Evolutionary conservation across 2,888 invertebrate genomes (phyloP), one percentile per base, ranked within the genome.

Genomic region (Bombyx huttoni): DNA sequence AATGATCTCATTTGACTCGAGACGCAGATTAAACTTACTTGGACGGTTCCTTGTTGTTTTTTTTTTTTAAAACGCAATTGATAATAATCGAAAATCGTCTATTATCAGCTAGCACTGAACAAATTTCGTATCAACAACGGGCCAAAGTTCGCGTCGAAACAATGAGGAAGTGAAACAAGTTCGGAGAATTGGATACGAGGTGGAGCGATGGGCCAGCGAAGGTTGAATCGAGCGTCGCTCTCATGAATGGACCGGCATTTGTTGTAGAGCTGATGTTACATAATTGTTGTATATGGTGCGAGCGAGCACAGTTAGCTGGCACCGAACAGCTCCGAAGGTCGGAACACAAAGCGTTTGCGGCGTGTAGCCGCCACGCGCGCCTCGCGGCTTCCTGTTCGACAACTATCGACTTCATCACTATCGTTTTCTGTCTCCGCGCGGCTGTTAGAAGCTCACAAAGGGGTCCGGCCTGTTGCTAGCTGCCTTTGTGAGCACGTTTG

Each of bases 341-440:
- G 75, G 66, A 72, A 70, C 73, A 79, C 81, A 79, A 79, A 78
- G 81, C 81, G 76, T 72, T 76, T 70, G 73, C 74, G 70, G 74
- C 73, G 70, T 79, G 78, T 77, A 75, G 75, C 70, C 73, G 75
- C 84, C 83, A 81, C 85, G 79, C 83, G 83, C 81, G 81, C 81
- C 79, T 75, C 79, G 75, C 81, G 68, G 75, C 82, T 87, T 88
- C 87, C 87, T 88, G 88, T 84, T 87, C 84, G 83, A 87, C 87
- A 78, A 85, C 87, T 86, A 87, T 85, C 80, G 75, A 78, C 86
- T 86, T 83, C 86, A 86, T 86, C 86, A 86, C 87, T 88, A 82
- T 86, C 80, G 81, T 80, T 86, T 85, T 84, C 86, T 86, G 86
- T 75, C 78, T 78, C 77, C 72, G 75, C 74, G 67, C 75, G 78